Evolutionary conservation across 2,113 vertebrate species (phyloP).

Genomic region (Polyodon spathula): DNA sequence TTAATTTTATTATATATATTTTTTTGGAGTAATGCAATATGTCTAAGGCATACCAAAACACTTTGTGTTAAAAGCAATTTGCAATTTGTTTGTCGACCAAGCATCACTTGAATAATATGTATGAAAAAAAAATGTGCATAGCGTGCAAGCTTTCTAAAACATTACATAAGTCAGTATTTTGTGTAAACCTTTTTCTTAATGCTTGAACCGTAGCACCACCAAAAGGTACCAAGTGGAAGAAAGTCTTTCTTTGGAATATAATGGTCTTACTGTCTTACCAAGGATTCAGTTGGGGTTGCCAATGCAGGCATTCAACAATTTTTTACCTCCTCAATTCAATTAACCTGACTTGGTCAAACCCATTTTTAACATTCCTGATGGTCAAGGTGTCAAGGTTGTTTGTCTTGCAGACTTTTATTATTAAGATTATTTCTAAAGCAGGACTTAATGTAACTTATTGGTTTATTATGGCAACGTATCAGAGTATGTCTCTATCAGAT

Average conservation of each 20-base stretch:
- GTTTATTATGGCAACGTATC: too few relatives aligned
- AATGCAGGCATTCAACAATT: slow-evolving; percentile 9
- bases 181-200: not conserved
- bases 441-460: not conserved
- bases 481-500: not conserved
- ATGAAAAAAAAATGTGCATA: too few relatives aligned
- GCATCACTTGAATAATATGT: too few relatives aligned
- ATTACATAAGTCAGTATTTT: too few relatives aligned
- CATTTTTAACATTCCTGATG: slow-evolving; percentile 1
- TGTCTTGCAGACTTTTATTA: slow-evolving; percentile 4
- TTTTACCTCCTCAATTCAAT: slow-evolving; percentile 20
- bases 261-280: not conserved
- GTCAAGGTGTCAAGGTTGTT: slow-evolving; percentile 6
- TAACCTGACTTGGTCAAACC: slow-evolving; percentile 13
- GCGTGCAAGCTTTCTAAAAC: too few relatives aligned
- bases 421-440: not conserved
- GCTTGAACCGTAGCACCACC: slow-evolving; percentile 18
- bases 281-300: slow-evolving; percentile 3
- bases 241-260: not conserved
- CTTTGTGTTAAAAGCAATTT: too few relatives aligned
- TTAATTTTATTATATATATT: too few relatives aligned
- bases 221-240: not conserved
- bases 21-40: too few relatives aligned
- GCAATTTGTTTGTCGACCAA: too few relatives aligned
- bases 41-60: too few relatives aligned